Evolutionary conservation across 2,113 vertebrate genomes (phyloP).

Genomic region (Procavia capensis): DNA sequence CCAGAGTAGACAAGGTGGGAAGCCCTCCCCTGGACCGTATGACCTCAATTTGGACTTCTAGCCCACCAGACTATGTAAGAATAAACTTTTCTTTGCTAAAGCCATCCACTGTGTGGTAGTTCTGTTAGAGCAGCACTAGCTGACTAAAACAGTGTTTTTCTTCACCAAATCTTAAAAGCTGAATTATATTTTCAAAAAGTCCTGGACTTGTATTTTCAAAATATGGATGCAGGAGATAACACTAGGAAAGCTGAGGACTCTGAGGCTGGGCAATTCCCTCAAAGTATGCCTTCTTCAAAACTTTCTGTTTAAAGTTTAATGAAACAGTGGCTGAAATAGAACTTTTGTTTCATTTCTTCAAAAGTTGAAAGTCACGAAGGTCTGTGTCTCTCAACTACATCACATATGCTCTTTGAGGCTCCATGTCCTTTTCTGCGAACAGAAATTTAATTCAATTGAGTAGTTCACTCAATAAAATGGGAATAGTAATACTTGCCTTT

Average conservation of each 20-base stretch:
- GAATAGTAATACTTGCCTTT: neutral
- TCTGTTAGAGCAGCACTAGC: too few species aligned
- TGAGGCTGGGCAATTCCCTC: conserved; percentile 51
- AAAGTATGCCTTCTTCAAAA: neutral
- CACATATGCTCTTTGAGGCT: neutral
- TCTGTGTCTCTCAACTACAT: neutral
- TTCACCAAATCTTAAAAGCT: neutral
- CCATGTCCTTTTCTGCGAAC: neutral
- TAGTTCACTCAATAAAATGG: neutral
- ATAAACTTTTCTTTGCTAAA: too few species aligned
- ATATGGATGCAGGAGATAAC: neutral
- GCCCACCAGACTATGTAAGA: too few species aligned
- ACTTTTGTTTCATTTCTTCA: neutral
- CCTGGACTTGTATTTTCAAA: neutral
- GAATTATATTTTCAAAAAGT: conserved; percentile 45
- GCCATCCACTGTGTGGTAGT: too few species aligned
- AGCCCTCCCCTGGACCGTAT: too few species aligned
- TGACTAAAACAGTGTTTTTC: too few species aligned
- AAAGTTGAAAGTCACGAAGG: conserved; percentile 11
- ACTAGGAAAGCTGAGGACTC: neutral
- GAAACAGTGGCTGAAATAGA: neutral
- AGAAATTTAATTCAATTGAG: neutral
- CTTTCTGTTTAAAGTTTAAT: neutral
- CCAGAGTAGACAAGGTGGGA: too few species aligned
- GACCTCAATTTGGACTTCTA: too few species aligned